Base-by-base conservation (phyloP, 2,888 invertebrate species). In the Synergus japonicus region DNA sequence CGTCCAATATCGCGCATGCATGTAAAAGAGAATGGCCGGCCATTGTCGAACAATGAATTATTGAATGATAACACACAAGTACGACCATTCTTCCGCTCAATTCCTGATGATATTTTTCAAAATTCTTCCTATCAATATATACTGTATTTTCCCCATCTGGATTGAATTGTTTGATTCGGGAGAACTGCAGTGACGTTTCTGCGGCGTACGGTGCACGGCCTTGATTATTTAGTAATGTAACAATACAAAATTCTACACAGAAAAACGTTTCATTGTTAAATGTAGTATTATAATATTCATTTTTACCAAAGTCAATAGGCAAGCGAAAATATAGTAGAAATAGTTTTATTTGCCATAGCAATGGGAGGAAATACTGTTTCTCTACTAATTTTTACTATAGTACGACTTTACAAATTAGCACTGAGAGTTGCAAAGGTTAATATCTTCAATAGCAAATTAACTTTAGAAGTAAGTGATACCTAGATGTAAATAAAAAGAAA, bases 41-140 rank as follows among this genome's bases (percentile, higher is more conserved):
- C 54, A 54, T 73, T 58, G 41, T 73, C 73, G 73, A 73, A 58
- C 73, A 73, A 73, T 73, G 73, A 73, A 73, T 73, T 73, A 73
- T 73, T 73, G 73, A 73, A 73, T 73, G 73, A 73, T 73, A 73
- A 37, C 54, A 37, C 37, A 73, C 54, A 73, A 73, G 54, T 73
- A 58, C 12, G 15, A 73, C 73, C 41, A 73, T 54, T 73, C 37
- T 58, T 67, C 46, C 54, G n/a, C n/a, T n/a, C 41, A n/a, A 73
- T 54, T 37, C 4, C 54, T 10, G 46, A 29, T 69, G 9, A 29
- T 69, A n/a, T 73, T 37, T 73, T 73, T 49, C 4, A 22, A 54
- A n/a, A 73, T 37, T 73, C 12, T 58, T 49, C 12, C 37, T 41
- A 18, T 73, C 37, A 73, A 37, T 37, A 7, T 29, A 29, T 73